Evolutionary conservation across 1,140 invertebrate genomes (phyloP), one percentile per base, ranked within the genome.

Genomic region (Coelopa frigida): DNA sequence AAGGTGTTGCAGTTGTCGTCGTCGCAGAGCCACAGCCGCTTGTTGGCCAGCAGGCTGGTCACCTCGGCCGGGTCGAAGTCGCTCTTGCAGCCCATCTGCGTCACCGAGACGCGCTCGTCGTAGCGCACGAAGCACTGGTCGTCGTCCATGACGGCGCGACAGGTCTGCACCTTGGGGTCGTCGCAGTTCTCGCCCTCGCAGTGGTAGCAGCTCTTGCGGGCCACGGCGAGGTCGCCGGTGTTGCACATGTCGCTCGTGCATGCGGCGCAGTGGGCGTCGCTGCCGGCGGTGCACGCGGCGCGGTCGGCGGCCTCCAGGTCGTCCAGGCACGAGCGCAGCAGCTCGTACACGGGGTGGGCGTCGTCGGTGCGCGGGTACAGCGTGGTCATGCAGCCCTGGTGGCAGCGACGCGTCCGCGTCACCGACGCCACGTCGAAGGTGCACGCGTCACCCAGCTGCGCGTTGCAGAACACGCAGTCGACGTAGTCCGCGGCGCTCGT

Each of bases 91-190:
- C 63, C 63, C 44, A 56, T 23, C 11, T 58, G 54, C 8, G 21
- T 26, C 21, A 66, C 48, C 2, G 40, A 14, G 3, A 39, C 46
- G 0, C 36, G 15, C 1, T 55, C 51, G 35, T 67, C 54, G 8
- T 55, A 17, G 18, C 59, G 39, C 18, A 67, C 59, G 15, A 58
- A 67, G 42, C 63, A 67, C 4, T 55, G 51, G 32, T 67, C 63
- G 1, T 22, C 18, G 5, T 55, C 46, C 7, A 48, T 41, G 0
- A 63, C 55, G 1, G 62, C 58, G 3, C 58, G 53, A 39, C 63
- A 67, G 5, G 55, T 58, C 6, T 47, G 39, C 5, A 55, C 33
- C 37, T 53, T 39, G 0, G 55, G 54, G 32, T 37, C 51, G 4
- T 48, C 31, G 44, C 63, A 67, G 1, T 61, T 43, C 43, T 55